Percentiles rank a stretch among this genome's conserved stretches.
These are phyloP conservation scores for Diplazon laetatorius DNA, from an alignment of 2,888 invertebrate species.

Conservation along the genomic window DNA sequence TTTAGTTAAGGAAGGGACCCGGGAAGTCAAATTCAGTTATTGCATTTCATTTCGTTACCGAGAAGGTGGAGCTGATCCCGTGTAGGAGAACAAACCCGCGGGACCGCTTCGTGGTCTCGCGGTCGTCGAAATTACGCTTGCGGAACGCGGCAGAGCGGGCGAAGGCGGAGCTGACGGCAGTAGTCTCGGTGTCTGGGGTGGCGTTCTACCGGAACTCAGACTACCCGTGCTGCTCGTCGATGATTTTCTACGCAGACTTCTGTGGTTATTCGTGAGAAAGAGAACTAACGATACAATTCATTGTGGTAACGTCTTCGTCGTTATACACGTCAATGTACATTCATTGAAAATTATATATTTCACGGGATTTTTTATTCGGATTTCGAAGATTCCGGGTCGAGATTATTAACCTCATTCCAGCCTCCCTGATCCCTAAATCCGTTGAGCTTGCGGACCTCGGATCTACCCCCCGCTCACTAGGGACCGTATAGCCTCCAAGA, in stretches of 20 bases:
- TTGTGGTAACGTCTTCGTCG: slow-evolving; percentile 39
- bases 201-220: slow-evolving; percentile 82
- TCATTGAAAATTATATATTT: slow-evolving; percentile 3
- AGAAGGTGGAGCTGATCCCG: slow-evolving; percentile 89
- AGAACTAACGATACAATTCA: slow-evolving; percentile 61
- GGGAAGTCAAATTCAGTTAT: neutral
- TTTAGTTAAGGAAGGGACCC: too few relatives aligned
- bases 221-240: slow-evolving; percentile 79
- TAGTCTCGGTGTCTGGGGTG: slow-evolving; percentile 80
- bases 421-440: too few relatives aligned
- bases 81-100: slow-evolving; percentile 90
- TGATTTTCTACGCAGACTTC: slow-evolving; percentile 79
- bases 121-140: slow-evolving; percentile 80
- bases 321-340: slow-evolving; percentile 12
- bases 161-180: slow-evolving; percentile 81
- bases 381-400: too few relatives aligned
- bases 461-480: too few relatives aligned
- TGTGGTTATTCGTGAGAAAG: slow-evolving; percentile 64
- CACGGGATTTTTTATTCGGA: slow-evolving; percentile 17
- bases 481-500: too few relatives aligned
- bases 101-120: slow-evolving; percentile 89
- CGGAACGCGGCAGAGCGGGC: slow-evolving; percentile 82
- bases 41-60: slow-evolving; percentile 80
- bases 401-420: too few relatives aligned
- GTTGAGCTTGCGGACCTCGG: too few relatives aligned